Conservation (phyloP, 2,888 invertebrate genomes). For the Caenorhabditis plicata region DNA sequence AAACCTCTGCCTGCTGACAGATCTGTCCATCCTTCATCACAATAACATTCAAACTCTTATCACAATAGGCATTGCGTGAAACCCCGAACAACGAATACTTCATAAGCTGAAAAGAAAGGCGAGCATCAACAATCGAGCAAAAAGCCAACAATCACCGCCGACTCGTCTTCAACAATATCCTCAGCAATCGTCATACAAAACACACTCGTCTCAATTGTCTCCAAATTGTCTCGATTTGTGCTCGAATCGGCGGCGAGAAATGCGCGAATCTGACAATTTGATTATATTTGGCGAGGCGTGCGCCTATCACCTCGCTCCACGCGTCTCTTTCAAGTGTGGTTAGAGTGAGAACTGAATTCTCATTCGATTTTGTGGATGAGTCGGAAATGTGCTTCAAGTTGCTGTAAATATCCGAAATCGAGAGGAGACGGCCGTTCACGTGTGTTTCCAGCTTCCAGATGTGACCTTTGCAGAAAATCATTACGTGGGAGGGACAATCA, state of each 20-base stretch:
- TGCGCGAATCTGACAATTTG: conserved; percentile 15
- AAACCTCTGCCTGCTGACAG: conserved; percentile 32
- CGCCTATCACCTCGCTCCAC: conserved; percentile 23
- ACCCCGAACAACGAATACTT: conserved; percentile 31
- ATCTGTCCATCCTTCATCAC: conserved; percentile 31
- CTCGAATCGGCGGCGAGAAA: conserved; percentile 7
- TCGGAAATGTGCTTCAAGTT: conserved; percentile 4
- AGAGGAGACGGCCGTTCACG: conserved; percentile 3
- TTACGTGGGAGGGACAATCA: conserved; percentile 68
- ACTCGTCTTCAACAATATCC: conserved; percentile 25
- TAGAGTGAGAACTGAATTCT: conserved; percentile 20
- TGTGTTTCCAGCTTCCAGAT: conserved; percentile 66
- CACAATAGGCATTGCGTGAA: conserved; percentile 20
- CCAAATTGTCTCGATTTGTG: conserved; percentile 6
- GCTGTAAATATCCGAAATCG: background rate
- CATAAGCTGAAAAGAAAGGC: conserved; percentile 18
- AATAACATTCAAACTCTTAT: conserved; percentile 33
- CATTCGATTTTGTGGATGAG: conserved; percentile 1
- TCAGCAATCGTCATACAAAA: conserved; percentile 15
- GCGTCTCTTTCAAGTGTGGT: conserved; percentile 23
- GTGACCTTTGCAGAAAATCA: conserved; percentile 71
- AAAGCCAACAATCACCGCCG: conserved; percentile 12
- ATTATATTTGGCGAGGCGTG: background rate
- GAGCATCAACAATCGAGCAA: no score
- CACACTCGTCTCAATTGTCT: conserved; percentile 15